Evolutionary conservation across 2,888 invertebrate genomes (phyloP).

Genomic region (Chrysotoxum bicinctum): DNA sequence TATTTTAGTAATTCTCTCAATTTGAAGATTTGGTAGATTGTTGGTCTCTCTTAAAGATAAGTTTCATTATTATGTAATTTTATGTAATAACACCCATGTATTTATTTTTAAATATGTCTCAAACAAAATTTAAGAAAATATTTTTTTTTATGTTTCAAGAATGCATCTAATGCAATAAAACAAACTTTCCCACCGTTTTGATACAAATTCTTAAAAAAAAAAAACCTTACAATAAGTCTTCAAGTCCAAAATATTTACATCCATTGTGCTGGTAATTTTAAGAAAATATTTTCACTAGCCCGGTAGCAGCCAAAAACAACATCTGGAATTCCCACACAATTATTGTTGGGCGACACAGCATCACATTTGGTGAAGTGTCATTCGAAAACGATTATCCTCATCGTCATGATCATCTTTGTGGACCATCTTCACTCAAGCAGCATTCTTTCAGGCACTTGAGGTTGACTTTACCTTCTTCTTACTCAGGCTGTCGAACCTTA

Average conservation of each 20-base stretch:
- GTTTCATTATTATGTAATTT: no score
- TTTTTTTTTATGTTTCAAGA: no score
- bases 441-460: conserved; percentile 48
- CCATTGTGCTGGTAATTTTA: conserved; percentile 66
- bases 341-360: conserved; percentile 47
- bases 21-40: no score
- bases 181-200: conserved; percentile 65
- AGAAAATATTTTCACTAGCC: conserved; percentile 61
- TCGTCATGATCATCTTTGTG: conserved; percentile 40
- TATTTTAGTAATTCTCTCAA: no score
- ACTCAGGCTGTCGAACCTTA: conserved; percentile 58
- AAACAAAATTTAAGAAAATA: no score
- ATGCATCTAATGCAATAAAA: conserved; percentile 48
- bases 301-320: conserved; percentile 51
- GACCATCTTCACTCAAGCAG: conserved; percentile 47
- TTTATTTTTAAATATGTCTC: no score
- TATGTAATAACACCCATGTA: no score
- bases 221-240: background rate
- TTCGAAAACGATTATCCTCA: conserved; percentile 70
- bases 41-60: no score
- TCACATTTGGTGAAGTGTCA: conserved; percentile 68
- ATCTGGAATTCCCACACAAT: conserved; percentile 63
- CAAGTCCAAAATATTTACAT: conserved; percentile 37
- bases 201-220: conserved; percentile 22
- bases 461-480: conserved; percentile 39